Base-by-base conservation (phyloP, 2,888 invertebrate species). In the Nemapogon koenigi region DNA sequence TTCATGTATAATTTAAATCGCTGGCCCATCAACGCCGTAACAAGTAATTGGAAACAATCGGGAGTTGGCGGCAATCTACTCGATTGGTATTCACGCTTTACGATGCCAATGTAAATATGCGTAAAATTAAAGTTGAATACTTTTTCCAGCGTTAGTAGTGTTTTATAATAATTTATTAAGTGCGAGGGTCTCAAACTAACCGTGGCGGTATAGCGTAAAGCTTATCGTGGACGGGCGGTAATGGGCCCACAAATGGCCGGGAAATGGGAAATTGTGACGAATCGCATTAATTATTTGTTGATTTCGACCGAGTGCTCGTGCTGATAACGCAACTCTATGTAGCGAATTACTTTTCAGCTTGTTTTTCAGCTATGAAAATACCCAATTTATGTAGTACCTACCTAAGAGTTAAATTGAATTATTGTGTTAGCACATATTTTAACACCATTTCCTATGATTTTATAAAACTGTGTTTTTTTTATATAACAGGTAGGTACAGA, bases 151-250 rank as follows among this genome's bases (percentile, higher is more conserved):
- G 14, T 33, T 16, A 13, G 10, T 11, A 11, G 33, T 33, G 11
- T n/a, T 19, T 19, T 33, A 33, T 33, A 33, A 33, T 33, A 33
- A 33, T 33, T 33, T 33, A 33, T 33, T 19, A 33, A 33, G 71
- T 68, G 69, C 62, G 62, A 65, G 65, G 62, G 57, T 52, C 44
- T 67, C 65, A 69, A 78, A 78, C 76, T 76, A 76, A 76, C 75
- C 76, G 66, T 73, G 61, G 67, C 71, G 71, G 41, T 46, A 50
- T 49, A 64, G 70, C 62, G 57, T 75, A 64, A 76, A 71, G 49
- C 63, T 73, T 76, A 78, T 75, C 75, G 64, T 56, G 55, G 54
- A 49, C 53, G 57, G 55, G 49, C 63, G 65, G 70, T 70, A 71
- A 72, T 70, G 57, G 68, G 49, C 49, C 56, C 57, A 59, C 68